Evolutionary conservation across 2,113 vertebrate species (phyloP).

Genomic region (Colistium nudipinnis): DNA sequence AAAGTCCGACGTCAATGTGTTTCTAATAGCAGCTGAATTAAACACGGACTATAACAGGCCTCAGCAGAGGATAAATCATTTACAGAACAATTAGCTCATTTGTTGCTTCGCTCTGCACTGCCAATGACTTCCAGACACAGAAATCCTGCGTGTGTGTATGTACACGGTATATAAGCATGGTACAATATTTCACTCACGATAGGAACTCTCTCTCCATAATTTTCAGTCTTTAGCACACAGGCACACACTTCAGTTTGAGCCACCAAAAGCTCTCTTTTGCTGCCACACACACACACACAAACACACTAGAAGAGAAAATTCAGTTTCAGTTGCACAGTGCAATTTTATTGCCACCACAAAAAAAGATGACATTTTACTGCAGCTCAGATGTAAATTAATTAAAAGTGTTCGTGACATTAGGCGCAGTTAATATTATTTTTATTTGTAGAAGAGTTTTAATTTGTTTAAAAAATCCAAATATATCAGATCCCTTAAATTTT

Average conservation of each 20-base stretch:
- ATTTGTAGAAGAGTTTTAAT: slow-evolving; percentile 38
- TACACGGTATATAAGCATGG: slow-evolving; percentile 4
- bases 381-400: slow-evolving; percentile 42
- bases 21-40: slow-evolving; percentile 81
- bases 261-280: not conserved
- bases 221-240: not conserved
- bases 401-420: slow-evolving; percentile 31
- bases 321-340: slow-evolving; percentile 19
- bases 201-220: not conserved
- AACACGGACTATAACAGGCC: slow-evolving; percentile 72
- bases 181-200: slow-evolving; percentile 35
- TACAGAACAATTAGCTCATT: slow-evolving; percentile 82
- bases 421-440: slow-evolving; percentile 28
- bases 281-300: not conserved
- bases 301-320: slow-evolving; percentile 35
- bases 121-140: slow-evolving; percentile 78
- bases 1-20: slow-evolving; percentile 77
- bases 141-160: slow-evolving; percentile 25
- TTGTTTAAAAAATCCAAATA: slow-evolving; percentile 51
- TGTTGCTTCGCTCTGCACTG: slow-evolving; percentile 72
- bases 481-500: slow-evolving; percentile 37
- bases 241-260: not conserved
- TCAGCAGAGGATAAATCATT: slow-evolving; percentile 80
- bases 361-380: slow-evolving; percentile 46
- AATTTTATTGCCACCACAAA: slow-evolving; percentile 42